These are phyloP conservation scores for Parelbella ahira DNA, from an alignment of 2,888 invertebrate genomes.

Conservation along the genomic window DNA sequence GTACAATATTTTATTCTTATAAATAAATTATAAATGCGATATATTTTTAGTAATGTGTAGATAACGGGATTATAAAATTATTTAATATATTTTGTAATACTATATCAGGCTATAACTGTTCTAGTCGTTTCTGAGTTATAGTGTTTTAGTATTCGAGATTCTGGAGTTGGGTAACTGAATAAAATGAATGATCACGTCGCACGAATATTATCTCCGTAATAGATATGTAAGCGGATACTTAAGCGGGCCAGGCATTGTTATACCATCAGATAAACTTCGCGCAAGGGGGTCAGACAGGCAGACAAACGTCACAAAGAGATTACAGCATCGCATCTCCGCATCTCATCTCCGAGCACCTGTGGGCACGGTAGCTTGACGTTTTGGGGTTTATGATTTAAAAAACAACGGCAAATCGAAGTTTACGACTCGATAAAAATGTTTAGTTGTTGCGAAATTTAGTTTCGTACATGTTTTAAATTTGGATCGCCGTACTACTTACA, in stretches of 20 bases:
- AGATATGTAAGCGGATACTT: conserved; percentile 24
- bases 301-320: conserved; percentile 41
- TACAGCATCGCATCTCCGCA: conserved; percentile 42
- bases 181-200: conserved; percentile 17
- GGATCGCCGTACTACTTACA: no score
- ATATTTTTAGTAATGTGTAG: no score
- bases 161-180: conserved; percentile 1
- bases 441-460: no score
- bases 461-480: no score
- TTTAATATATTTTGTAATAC: no score
- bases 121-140: neutral
- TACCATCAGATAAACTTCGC: conserved; percentile 42
- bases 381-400: no score
- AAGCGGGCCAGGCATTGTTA: conserved; percentile 20
- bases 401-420: no score
- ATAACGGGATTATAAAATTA: no score
- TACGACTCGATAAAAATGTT: no score
- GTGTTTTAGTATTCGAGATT: neutral
- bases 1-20: no score
- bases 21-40: no score
- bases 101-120: no score
- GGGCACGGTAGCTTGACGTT: conserved; percentile 19
- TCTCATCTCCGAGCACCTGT: conserved; percentile 45
- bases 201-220: conserved; percentile 21
- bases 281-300: conserved; percentile 40